Base-by-base conservation (phyloP, 2,113 vertebrate species). In the Halichoeres trimaculatus region DNA sequence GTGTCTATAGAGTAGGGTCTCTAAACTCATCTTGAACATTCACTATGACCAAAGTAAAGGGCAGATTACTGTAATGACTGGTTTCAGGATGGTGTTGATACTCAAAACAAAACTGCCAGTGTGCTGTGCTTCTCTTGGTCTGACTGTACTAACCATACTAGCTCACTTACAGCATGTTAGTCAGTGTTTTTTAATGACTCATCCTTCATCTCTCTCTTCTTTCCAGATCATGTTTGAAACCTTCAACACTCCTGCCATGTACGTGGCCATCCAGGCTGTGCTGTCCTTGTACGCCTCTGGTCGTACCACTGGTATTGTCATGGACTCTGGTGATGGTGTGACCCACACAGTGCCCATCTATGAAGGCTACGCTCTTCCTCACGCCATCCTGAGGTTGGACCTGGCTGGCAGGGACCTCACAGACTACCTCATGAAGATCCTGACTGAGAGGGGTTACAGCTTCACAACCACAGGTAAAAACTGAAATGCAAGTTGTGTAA, bases 391-490 rank as follows among this genome's bases (percentile, higher is more conserved):
- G 80, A 96, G 97, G 93, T 93, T 99, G 95, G 97, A 99, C 89
- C 94, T 99, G 95, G 97, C 97, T 90, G 97, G 98, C 90, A 95
- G 97, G 86, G 96, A 99, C 93, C 95, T 99, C 94, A 99, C 97
- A 7, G 97, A 99, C 95, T 99, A 98, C 97, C 97, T 99, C 96
- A 98, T 98, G 97, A 99, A 98, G 96, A 98, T 99, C 90, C 94
- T 99, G 81, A 99, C 97, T 0, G 97, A 99, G 94, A 95, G 97
- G n/a, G 97, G 97, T 85, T 95, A 98, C 93, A 97, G 93, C 90
- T 99, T 99, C 91, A 99, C 96, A 80, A 99, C 97, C 89, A 99
- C 97, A 30, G 90, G 90, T 91, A 19, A 20, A 80, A 8, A 12
- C 10, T 6, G 2, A 35, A 12, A 20, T 11, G 8, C 9, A 2